These are phyloP conservation scores for Strongylocentrotus purpuratus DNA, from an alignment of 35 echinoderm and acorn worm species.

Conservation along the genomic window DNA sequence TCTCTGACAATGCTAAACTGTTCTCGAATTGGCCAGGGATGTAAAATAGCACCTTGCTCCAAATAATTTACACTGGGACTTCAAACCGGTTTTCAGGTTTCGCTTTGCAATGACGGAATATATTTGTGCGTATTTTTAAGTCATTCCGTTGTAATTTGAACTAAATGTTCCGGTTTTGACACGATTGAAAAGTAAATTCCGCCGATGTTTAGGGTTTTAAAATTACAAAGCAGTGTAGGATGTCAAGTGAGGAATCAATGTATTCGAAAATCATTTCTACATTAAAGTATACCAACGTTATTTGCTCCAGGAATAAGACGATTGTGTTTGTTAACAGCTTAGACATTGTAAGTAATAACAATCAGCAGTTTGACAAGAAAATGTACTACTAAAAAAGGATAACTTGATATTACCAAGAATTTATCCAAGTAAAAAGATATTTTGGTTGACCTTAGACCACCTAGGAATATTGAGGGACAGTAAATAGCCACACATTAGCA, in stretches of 20 bases:
- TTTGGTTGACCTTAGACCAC: neutral
- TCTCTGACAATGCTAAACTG: neutral
- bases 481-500: neutral
- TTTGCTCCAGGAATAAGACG: neutral
- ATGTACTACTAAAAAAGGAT: neutral
- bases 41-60: neutral
- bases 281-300: neutral
- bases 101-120: neutral
- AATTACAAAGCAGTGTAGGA: neutral
- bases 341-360: neutral
- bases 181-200: conserved; percentile 18
- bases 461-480: neutral
- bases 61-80: neutral
- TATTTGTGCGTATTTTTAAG: neutral
- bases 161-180: neutral
- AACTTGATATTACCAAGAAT: neutral
- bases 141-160: neutral
- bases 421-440: neutral
- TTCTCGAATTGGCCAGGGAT: neutral
- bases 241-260: neutral
- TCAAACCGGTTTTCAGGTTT: neutral
- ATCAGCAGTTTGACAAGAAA: neutral
- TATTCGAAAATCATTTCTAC: neutral
- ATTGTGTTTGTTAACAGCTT: neutral
- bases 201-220: neutral